Evolutionary conservation across 2,113 vertebrate species (phyloP).

Genomic region (Dendropsophus ebraccatus): DNA sequence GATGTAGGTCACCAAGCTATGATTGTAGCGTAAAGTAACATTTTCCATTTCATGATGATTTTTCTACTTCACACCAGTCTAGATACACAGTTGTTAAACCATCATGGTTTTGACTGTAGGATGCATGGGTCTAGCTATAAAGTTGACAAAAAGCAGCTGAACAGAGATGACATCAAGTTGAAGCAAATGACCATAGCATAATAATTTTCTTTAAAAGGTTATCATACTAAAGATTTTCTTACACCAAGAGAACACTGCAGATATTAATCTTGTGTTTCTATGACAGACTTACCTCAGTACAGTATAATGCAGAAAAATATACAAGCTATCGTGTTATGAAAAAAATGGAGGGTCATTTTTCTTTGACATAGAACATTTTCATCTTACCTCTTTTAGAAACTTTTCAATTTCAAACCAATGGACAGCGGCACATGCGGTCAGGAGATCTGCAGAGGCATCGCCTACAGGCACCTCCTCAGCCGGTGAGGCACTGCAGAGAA

Average conservation of each 20-base stretch:
- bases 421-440: slow-evolving; percentile 76
- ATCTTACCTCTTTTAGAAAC: slow-evolving; percentile 75
- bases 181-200: background rate
- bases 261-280: slow-evolving; percentile 3
- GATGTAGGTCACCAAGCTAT: too few species aligned
- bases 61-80: background rate
- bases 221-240: background rate
- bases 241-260: background rate
- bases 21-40: too few species aligned
- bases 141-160: background rate
- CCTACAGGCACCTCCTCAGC: slow-evolving; percentile 77
- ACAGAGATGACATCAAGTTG: background rate
- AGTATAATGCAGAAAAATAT: slow-evolving; percentile 10
- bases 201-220: background rate
- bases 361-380: background rate
- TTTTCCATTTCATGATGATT: too few species aligned
- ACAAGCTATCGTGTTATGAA: background rate
- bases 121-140: background rate
- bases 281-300: background rate
- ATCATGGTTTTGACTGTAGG: background rate
- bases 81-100: background rate
- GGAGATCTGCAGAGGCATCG: slow-evolving; percentile 74
- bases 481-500: slow-evolving; percentile 66
- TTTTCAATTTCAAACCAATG: slow-evolving; percentile 79
- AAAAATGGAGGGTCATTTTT: background rate